Percentiles rank a stretch among this genome's conserved stretches.
Evolutionary conservation across 1,140 invertebrate species (phyloP).

Genomic region (Drosophila pachea): DNA sequence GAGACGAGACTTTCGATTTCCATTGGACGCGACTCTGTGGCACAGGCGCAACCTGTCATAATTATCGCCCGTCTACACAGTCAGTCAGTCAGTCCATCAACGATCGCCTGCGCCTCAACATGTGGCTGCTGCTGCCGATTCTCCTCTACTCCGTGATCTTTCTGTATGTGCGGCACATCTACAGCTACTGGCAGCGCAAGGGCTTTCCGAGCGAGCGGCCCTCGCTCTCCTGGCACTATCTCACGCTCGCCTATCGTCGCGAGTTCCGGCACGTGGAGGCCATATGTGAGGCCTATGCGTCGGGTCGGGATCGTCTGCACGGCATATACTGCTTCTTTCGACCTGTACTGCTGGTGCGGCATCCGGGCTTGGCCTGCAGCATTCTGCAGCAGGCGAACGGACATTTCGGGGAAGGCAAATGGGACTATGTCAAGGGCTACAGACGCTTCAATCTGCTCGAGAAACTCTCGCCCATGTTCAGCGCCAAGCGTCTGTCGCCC

Average conservation of each 20-base stretch:
- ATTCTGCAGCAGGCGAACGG: slow-evolving; percentile 59
- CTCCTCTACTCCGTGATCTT: slow-evolving; percentile 62
- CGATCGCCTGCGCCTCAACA: slow-evolving; percentile 42
- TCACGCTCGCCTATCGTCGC: slow-evolving; percentile 57
- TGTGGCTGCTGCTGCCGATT: slow-evolving; percentile 75
- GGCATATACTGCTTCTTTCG: slow-evolving; percentile 74
- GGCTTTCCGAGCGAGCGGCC: slow-evolving; percentile 65
- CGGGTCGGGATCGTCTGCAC: slow-evolving; percentile 49
- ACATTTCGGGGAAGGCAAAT: slow-evolving; percentile 62
- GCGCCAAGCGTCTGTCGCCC: slow-evolving; percentile 26
- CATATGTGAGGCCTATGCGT: slow-evolving; percentile 64
- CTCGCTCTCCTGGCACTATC: slow-evolving; percentile 52
- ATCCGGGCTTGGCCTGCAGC: slow-evolving; percentile 53
- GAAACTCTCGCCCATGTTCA: slow-evolving; percentile 63
- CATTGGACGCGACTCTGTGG: slow-evolving; percentile 29
- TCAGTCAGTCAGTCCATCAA: slow-evolving; percentile 51
- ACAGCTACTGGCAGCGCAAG: slow-evolving; percentile 69
- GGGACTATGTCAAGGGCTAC: slow-evolving; percentile 66
- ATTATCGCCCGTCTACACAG: slow-evolving; percentile 53
- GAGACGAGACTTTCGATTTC: slow-evolving; percentile 65
- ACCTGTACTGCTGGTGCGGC: slow-evolving; percentile 64
- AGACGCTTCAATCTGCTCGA: slow-evolving; percentile 67
- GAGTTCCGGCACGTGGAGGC: slow-evolving; percentile 70
- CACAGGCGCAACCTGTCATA: slow-evolving; percentile 53
- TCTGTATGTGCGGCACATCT: slow-evolving; percentile 66